These are phyloP conservation scores for Tenualosa ilisha DNA, from an alignment of 2,797 vertebrate species.

Conservation along the genomic window DNA sequence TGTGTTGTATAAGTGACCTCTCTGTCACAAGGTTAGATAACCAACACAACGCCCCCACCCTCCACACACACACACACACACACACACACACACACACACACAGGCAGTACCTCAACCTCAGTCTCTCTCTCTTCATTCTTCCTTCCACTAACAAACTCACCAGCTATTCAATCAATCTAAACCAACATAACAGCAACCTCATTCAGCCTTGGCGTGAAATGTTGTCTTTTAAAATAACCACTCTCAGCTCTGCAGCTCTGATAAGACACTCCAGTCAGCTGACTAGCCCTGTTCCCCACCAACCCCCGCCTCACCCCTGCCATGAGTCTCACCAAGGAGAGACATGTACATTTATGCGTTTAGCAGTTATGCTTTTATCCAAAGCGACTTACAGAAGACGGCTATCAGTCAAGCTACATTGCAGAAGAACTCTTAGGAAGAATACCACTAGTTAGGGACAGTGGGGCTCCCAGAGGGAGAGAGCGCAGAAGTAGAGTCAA, in stretches of 20 bases:
- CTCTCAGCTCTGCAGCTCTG: neutral
- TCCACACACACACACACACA: constrained; percentile 14
- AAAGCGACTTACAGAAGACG: too few relatives aligned
- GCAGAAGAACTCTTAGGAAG: too few relatives aligned
- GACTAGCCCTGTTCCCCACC: neutral
- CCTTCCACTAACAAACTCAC: neutral
- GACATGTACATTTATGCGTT: too few relatives aligned
- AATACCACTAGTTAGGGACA: too few relatives aligned
- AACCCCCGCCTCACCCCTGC: neutral
- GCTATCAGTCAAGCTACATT: too few relatives aligned
- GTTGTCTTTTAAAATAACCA: too few relatives aligned
- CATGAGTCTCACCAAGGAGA: too few relatives aligned
- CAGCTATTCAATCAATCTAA: neutral
- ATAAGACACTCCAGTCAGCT: neutral
- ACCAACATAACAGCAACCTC: neutral
- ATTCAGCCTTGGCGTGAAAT: too few relatives aligned
- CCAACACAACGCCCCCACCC: neutral
- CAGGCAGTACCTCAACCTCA: neutral
- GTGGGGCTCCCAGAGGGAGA: too few relatives aligned
- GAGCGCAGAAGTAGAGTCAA: too few relatives aligned
- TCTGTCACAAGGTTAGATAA: constrained; percentile 27
- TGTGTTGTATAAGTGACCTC: constrained; percentile 44
- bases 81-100: constrained; percentile 8
- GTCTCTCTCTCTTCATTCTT: neutral
- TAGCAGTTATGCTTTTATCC: too few relatives aligned